phyloP scores from a whole-genome alignment of 2,888 invertebrate genomes.

The Lepidocyrtoides sp. region DNA sequence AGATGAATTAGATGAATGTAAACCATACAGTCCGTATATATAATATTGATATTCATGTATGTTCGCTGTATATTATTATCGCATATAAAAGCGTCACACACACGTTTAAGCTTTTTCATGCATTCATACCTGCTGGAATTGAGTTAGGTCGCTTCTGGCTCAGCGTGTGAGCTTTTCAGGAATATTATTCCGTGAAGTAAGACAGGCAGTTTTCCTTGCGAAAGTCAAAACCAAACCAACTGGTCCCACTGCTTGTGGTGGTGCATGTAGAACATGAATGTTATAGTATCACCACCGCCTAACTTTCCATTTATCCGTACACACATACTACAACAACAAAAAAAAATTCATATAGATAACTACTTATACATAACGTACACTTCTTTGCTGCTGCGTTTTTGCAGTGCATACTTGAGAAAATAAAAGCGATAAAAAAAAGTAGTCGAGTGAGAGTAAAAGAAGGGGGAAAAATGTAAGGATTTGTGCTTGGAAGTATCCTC shows the following conservation, averaged over 20 bases:
- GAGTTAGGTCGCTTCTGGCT: constrained; percentile 73
- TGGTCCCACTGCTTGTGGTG: background rate
- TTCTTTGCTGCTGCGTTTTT: constrained; percentile 12
- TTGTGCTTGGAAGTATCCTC: constrained; percentile 51
- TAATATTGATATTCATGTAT: too few species aligned
- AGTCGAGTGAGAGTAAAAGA: constrained; percentile 8
- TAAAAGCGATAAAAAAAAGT: constrained; percentile 44
- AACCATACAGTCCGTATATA: too few species aligned
- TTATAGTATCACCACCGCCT: background rate
- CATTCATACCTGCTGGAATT: constrained; percentile 59
- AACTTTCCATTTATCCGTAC: background rate
- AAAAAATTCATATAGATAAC: too few species aligned
- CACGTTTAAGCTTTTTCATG: too few species aligned
- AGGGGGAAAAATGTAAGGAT: constrained; percentile 62
- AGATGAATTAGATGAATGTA: too few species aligned
- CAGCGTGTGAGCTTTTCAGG: constrained; percentile 28
- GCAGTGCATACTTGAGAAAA: constrained; percentile 52
- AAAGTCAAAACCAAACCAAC: constrained; percentile 56
- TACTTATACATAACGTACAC: constrained; percentile 14
- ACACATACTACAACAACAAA: background rate
- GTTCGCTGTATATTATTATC: too few species aligned
- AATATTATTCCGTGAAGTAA: constrained; percentile 13
- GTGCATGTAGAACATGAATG: background rate
- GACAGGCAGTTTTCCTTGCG: constrained; percentile 12
- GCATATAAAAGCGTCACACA: background rate